A percentile compares a stretch with the other conserved stretches of the same genome.
Conservation (phyloP, 2,797 vertebrate species). For the Eospalax fontanierii region DNA sequence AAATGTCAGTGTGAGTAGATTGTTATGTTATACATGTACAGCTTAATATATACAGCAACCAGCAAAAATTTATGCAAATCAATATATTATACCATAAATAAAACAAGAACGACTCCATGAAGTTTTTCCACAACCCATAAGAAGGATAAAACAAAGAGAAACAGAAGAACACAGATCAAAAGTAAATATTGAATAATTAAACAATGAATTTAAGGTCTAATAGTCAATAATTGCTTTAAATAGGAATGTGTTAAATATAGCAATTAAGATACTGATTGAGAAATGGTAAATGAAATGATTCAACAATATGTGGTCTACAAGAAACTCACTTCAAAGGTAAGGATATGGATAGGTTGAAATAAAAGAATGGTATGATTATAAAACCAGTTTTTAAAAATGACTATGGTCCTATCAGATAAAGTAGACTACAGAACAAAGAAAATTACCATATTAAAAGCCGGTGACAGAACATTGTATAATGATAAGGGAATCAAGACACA, state of each 20-base stretch:
- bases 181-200: slow-evolving; percentile 14
- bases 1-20: slow-evolving; percentile 27
- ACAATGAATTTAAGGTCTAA: not conserved
- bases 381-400: not conserved
- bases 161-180: not conserved
- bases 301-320: not conserved
- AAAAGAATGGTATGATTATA: not conserved
- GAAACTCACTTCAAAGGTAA: slow-evolving; percentile 27
- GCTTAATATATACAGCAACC: not conserved
- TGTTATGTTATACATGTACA: slow-evolving; percentile 8
- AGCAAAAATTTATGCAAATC: slow-evolving; percentile 28
- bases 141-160: slow-evolving; percentile 8
- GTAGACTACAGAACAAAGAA: slow-evolving; percentile 19
- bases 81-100: not conserved
- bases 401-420: slow-evolving; percentile 15
- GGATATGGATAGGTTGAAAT: not conserved
- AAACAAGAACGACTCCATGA: not conserved
- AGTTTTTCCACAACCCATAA: not conserved
- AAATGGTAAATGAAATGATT: not conserved
- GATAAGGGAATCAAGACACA: slow-evolving; percentile 14
- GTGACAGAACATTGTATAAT: not conserved
- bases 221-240: slow-evolving; percentile 17
- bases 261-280: slow-evolving; percentile 8
- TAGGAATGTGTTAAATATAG: slow-evolving; percentile 15
- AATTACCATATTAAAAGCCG: slow-evolving; percentile 5